Base-by-base conservation (phyloP, 2,113 vertebrate species). In the Brienomyrus brachyistius region DNA sequence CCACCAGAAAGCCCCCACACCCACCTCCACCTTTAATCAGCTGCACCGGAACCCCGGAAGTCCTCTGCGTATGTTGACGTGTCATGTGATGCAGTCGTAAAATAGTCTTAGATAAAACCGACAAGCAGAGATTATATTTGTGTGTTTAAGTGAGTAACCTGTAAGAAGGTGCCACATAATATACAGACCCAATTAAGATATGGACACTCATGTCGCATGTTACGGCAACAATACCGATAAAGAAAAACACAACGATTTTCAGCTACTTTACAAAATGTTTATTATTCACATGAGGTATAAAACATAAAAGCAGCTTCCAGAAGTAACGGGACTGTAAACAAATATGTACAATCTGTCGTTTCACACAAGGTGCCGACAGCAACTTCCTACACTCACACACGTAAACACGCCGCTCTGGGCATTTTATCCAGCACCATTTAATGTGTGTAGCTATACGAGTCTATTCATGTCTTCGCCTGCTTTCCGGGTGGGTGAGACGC, bases 271-370 rank as follows among this genome's bases (percentile, higher is more conserved):
- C n/a, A 87, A 87, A 87, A 87, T 17, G 27, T 54, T 35, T 54
- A 43, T 62, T 89, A 51, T 89, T 56, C 15, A 80, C 51, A 19
- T 89, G 88, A 89, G 88, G 88, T 89, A 89, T 89, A 45, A 27
- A 51, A 88, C 19, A 59, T 10, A 89, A 45, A 31, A 89, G 88
- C 70, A 89, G 88, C 88, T 51, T 82, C 13, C 59, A 40, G 19
- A 4, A 88, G 45, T 50, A 87, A 31, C 50, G 21, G 51, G 19
- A 51, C 85, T 10, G 21, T 48, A 48, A 21, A 84, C 9, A 84
- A 84, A 84, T 23, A 84, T 83, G 80, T 21, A 83, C 80, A 83
- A 47, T 74, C 66, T 74, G 35, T 84, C 43, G 7, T 47, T 47
- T 47, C 66, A 74, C 62, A 70, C 27, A 74, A 23, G 21, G 66